Evolutionary conservation across 2,888 invertebrate species (phyloP).

Genomic region (Rotaria sp.): DNA sequence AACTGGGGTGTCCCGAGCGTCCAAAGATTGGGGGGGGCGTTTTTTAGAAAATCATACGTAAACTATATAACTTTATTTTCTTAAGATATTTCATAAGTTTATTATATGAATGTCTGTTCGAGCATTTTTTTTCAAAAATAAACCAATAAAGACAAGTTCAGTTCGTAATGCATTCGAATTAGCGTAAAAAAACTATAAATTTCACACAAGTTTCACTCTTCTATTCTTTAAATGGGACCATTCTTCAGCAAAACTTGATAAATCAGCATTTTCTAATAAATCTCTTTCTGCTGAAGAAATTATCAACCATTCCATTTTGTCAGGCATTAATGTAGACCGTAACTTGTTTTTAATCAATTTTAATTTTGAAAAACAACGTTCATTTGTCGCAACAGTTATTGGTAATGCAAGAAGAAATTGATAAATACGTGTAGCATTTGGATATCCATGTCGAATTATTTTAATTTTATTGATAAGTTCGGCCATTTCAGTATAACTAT

Average conservation of each 20-base stretch:
- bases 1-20: too few species aligned
- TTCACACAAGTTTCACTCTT: background rate
- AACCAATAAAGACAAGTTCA: background rate
- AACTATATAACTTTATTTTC: background rate
- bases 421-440: background rate
- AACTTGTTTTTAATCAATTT: background rate
- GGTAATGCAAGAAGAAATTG: background rate
- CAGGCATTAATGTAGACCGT: background rate
- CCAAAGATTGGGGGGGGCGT: too few species aligned
- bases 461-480: background rate
- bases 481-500: background rate
- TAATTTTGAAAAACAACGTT: background rate
- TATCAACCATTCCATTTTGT: background rate
- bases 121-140: background rate
- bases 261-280: background rate
- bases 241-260: background rate
- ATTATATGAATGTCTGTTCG: background rate
- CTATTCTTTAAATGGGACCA: background rate
- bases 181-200: background rate
- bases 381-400: constrained; percentile 2
- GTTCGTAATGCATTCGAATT: background rate
- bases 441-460: background rate
- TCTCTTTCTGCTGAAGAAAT: background rate
- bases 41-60: too few species aligned
- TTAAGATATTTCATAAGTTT: background rate